phyloP scores from a whole-genome alignment of 2,797 vertebrate species.

The Salmo trutta region DNA sequence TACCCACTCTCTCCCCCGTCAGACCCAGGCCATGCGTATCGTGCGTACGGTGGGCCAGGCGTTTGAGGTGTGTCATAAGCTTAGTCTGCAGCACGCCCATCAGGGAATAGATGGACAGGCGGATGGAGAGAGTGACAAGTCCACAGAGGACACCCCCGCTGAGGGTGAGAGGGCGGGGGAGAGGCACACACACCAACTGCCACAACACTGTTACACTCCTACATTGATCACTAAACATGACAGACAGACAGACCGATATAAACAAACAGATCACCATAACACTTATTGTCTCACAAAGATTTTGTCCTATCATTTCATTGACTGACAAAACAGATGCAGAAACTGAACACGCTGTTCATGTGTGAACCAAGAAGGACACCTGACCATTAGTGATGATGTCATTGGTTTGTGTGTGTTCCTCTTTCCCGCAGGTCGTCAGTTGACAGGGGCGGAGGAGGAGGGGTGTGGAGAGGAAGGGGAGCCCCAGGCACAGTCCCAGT shows the following conservation, averaged over 20 bases:
- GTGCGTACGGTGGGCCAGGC: slow-evolving; percentile 86
- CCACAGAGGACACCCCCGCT: slow-evolving; percentile 70
- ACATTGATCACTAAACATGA: too few species aligned
- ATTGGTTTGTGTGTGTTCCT: not conserved
- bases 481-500: slow-evolving; percentile 33
- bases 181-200: not conserved
- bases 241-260: not conserved
- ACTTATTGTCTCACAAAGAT: not conserved
- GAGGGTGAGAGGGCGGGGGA: slow-evolving; percentile 67
- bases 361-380: not conserved
- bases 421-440: slow-evolving; percentile 68
- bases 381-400: too few species aligned
- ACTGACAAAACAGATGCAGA: not conserved
- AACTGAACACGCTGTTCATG: not conserved
- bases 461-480: slow-evolving; percentile 52
- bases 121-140: slow-evolving; percentile 77
- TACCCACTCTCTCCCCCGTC: slow-evolving; percentile 4
- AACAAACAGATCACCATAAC: not conserved
- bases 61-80: slow-evolving; percentile 88
- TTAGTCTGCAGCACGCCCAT: slow-evolving; percentile 84
- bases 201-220: not conserved
- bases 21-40: slow-evolving; percentile 87
- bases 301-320: not conserved
- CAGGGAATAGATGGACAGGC: slow-evolving; percentile 75
- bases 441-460: slow-evolving; percentile 65